Base-by-base conservation (phyloP, 2,888 invertebrate genomes). In the Chaitophorus viminalis region DNA sequence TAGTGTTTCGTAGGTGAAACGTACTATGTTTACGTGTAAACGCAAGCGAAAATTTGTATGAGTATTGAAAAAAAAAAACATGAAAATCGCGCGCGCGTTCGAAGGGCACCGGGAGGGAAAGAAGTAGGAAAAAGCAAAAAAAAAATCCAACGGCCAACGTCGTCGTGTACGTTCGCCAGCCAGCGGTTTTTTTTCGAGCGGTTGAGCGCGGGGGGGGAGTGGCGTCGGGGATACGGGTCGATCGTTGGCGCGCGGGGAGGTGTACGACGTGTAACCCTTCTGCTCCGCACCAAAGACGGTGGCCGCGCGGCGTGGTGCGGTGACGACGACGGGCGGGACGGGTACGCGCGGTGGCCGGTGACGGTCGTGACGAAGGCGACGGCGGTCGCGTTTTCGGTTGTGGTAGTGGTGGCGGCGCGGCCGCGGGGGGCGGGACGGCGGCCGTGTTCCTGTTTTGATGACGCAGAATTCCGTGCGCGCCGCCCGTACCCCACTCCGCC, bases 401-500 rank as follows among this genome's bases (percentile, higher is more conserved):
- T 52, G 75, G 79, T 81, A 81, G 46, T 46, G 46, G 46, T n/a
- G 79, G 78, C 33, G 79, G 65, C 65, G 65, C 39, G 31, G 18
- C 18, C 29, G 14, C 60, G 31, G 36, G 33, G 21, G 54, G 25
- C 25, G 88, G 18, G 83, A 76, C 68, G 70, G 85, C 77, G 88
- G 85, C 81, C 85, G 82, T 76, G 77, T 88, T 89, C 89, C 89
- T 65, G 89, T 82, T 86, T 87, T 89, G 84, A 77, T 82, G 81
- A 65, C 77, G 85, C 89, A 86, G 89, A 89, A 88, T 87, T 74
- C 84, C 89, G 84, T 76, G 89, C 83, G 39, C 84, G 76, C 65
- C 75, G 89, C 89, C 89, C 90, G 90, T 93, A 94, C 94, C 94
- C 94, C 94, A 94, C 94, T 89, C 94, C 94, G 94, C 94, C 86